Evolutionary conservation across 1,140 invertebrate genomes (phyloP), one percentile per base, ranked within the genome.

Genomic region (Olivierus martensii): DNA sequence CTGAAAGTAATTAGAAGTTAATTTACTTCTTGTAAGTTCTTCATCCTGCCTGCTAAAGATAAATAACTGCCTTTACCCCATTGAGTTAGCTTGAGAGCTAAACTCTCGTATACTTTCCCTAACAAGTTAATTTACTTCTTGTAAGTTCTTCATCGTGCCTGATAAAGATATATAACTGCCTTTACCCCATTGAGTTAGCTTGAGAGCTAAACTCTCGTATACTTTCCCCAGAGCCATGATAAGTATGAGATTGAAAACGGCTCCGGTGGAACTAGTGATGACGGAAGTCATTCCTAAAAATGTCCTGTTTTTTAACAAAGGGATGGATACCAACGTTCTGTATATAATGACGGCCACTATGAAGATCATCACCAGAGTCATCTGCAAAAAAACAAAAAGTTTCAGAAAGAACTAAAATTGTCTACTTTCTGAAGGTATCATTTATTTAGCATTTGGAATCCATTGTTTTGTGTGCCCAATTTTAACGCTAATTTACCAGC

Each of bases 261-360:
- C 82, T 4, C 81, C 79, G 4, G 80, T 78, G 46, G 83, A 67
- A 49, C 75, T 76, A 28, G 83, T 79, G 53, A 84, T 79, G 10
- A 77, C 72, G 57, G 78, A 74, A 5, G 79, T 76, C 50, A 37
- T 74, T 71, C 57, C 77, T 15, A 78, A 63, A 52, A 70, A 72
- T 60, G 66, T 77, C 66, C 61, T 77, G 65, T 72, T 77, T 67
- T 72, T 75, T 68, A 67, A 82, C 69, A 71, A 75, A 61, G 64
- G 78, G 58, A 73, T 81, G 66, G 60, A 75, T 34, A 79, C 70
- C 36, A 82, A 72, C 60, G 82, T 38, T 55, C 80, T 72, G 70
- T 83, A 84, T 59, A 87, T 73, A 34, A 85, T 82, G 14, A 86
- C 77, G 9, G 79, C 81, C 12, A 84, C 73, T 37, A 86, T 82